A percentile compares a stretch with the other conserved stretches of the same genome.
phyloP scores from a whole-genome alignment of 2,113 vertebrate species.

The Aegypius monachus region DNA sequence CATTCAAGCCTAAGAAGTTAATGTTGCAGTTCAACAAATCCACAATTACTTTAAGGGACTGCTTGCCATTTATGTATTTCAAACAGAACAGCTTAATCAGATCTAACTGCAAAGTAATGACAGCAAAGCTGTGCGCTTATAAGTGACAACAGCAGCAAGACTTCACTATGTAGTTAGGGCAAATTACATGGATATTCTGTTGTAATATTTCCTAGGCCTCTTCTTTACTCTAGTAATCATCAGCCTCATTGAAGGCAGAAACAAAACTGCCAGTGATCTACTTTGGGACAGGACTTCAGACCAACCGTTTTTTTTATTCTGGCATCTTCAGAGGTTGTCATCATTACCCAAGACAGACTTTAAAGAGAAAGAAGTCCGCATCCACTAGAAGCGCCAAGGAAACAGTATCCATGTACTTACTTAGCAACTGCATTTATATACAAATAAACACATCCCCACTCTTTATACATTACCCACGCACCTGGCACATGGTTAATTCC shows the following conservation, averaged over 20 bases:
- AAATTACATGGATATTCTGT: background rate
- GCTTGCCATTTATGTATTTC: background rate
- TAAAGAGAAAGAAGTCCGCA: background rate
- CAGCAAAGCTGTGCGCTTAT: background rate
- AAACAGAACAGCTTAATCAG: background rate
- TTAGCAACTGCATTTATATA: slow-evolving; percentile 21
- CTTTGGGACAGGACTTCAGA: background rate
- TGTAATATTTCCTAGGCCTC: background rate
- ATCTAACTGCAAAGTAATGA: background rate
- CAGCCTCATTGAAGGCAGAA: background rate
- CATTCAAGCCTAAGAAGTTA: slow-evolving; percentile 1
- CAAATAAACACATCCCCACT: background rate
- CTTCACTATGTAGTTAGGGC: background rate
- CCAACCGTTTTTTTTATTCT: background rate
- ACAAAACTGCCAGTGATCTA: background rate
- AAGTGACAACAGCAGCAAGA: background rate
- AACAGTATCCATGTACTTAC: slow-evolving; percentile 21
- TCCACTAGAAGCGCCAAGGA: slow-evolving; percentile 5
- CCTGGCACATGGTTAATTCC: slow-evolving; percentile 95
- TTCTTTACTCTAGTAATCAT: background rate
- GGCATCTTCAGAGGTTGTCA: background rate
- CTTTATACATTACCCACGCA: slow-evolving; percentile 47
- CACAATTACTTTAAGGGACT: background rate
- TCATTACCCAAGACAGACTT: background rate
- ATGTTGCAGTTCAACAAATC: slow-evolving; percentile 2